phyloP scores from a whole-genome alignment of 2,113 vertebrate genomes.

The Alaudala cheleensis region DNA sequence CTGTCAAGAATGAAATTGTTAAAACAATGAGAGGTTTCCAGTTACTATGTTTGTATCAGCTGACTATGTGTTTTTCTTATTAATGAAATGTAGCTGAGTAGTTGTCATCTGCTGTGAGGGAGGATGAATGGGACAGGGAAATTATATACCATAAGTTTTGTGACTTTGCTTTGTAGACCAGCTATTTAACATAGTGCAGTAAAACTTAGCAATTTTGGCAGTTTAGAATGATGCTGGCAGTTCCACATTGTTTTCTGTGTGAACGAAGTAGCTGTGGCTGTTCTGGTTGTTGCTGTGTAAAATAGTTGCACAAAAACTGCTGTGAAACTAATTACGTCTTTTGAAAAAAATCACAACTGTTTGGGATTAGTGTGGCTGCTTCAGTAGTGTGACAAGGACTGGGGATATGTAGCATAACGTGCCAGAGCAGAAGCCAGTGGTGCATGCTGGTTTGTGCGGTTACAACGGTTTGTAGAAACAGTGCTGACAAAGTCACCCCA shows the following conservation, averaged over 20 bases:
- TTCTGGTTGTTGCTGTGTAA: neutral
- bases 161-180: neutral
- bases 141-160: neutral
- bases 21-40: neutral
- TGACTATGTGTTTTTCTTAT: neutral
- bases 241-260: neutral
- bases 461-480: conserved; percentile 15
- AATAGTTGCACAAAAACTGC: neutral
- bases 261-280: neutral
- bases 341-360: neutral
- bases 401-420: neutral
- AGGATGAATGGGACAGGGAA: neutral
- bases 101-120: neutral
- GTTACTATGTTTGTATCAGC: neutral
- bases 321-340: neutral
- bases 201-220: neutral
- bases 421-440: neutral
- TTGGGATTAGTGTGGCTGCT: neutral
- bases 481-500: neutral
- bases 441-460: neutral
- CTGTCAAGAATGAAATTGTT: neutral
- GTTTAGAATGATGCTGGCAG: neutral
- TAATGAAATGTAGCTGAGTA: neutral
- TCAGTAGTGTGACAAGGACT: neutral
- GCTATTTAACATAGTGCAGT: neutral